Conservation (phyloP, 2,113 vertebrate species). For the Sinocyclocheilus anshuiensis region DNA sequence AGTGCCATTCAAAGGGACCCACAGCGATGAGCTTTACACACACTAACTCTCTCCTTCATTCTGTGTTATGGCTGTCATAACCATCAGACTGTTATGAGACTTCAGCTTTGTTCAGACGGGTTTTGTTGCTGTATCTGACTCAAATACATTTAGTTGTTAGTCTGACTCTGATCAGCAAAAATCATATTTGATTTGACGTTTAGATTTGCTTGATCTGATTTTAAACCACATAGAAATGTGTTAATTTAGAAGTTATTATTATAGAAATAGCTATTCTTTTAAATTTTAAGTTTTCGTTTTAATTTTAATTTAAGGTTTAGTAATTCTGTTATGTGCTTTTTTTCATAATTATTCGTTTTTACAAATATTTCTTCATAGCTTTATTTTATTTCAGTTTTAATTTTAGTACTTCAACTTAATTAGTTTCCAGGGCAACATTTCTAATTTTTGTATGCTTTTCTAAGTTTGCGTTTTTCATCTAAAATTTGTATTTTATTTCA, state of each 20-base stretch:
- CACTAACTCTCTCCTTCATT: not conserved
- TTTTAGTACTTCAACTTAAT: no score
- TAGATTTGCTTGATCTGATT: not conserved
- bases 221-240: not conserved
- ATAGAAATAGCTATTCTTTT: no score
- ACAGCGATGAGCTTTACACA: conserved; percentile 15
- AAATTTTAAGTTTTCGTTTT: no score
- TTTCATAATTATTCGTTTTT: no score
- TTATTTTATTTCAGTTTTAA: no score
- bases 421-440: no score
- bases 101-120: not conserved
- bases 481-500: no score
- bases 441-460: no score
- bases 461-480: no score
- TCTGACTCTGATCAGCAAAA: not conserved
- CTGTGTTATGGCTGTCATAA: not conserved
- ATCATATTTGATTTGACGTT: not conserved
- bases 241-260: not conserved
- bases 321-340: no score
- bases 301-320: no score
- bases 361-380: no score
- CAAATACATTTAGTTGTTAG: not conserved
- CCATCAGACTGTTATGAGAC: not conserved
- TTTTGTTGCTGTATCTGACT: not conserved
- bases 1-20: conserved; percentile 4